Evolutionary conservation across 2,888 invertebrate species (phyloP).

Genomic region (Parasteatoda lunata): DNA sequence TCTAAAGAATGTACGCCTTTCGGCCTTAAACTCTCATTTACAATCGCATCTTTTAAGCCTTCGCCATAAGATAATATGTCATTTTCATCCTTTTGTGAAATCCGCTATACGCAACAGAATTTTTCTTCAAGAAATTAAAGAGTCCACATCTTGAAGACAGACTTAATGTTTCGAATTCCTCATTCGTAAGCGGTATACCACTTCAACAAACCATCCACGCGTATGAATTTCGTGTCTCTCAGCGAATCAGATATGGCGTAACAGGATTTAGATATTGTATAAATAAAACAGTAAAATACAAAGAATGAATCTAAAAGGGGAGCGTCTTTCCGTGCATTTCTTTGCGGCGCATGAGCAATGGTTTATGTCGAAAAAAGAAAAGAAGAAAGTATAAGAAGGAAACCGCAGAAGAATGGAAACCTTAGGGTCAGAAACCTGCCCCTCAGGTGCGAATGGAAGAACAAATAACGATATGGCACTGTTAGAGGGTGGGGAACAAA

Average conservation of each 20-base stretch:
- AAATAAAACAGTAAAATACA: slow-evolving; percentile 30
- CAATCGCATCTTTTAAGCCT: too few species aligned
- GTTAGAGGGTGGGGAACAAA: not conserved
- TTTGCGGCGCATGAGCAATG: slow-evolving; percentile 47
- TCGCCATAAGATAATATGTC: too few species aligned
- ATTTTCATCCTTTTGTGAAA: not conserved
- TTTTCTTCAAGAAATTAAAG: not conserved
- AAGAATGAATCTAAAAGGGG: not conserved
- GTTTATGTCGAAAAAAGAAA: slow-evolving; percentile 49
- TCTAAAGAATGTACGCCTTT: too few species aligned
- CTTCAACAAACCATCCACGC: slow-evolving; percentile 6
- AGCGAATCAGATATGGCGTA: slow-evolving; percentile 41
- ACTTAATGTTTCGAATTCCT: slow-evolving; percentile 7
- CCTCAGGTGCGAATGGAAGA: slow-evolving; percentile 21
- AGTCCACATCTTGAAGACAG: not conserved
- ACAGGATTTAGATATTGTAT: slow-evolving; percentile 52
- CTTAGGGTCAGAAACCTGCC: slow-evolving; percentile 52
- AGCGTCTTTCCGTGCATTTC: slow-evolving; percentile 21
- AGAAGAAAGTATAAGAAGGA: slow-evolving; percentile 1
- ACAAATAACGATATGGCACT: slow-evolving; percentile 10
- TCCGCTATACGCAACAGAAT: not conserved
- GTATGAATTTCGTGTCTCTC: slow-evolving; percentile 8
- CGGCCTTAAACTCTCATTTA: too few species aligned
- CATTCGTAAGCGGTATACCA: slow-evolving; percentile 33
- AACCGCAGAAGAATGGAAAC: slow-evolving; percentile 41